Percentiles rank a stretch among this genome's conserved stretches.
phyloP scores from a whole-genome alignment of 2,113 vertebrate genomes.

The Shinisaurus crocodilurus region DNA sequence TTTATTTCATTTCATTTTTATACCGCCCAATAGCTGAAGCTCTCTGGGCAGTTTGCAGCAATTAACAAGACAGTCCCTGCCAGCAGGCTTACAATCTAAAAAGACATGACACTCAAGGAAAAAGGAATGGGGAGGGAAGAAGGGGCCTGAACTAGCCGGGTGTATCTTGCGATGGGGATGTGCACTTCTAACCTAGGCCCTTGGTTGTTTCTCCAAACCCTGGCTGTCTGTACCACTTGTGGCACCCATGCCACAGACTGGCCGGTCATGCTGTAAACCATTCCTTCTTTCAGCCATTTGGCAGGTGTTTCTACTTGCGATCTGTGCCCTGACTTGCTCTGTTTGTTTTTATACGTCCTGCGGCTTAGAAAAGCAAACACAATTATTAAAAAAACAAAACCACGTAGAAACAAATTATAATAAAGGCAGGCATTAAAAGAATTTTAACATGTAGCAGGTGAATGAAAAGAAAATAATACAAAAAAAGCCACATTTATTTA shows the following conservation, averaged over 20 bases:
- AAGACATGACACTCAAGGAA: not conserved
- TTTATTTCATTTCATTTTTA: too few relatives aligned
- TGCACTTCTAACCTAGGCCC: not conserved
- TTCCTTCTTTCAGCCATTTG: not conserved
- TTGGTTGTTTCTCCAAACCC: not conserved
- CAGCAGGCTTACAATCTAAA: too few relatives aligned
- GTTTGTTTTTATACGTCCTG: not conserved
- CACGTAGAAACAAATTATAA: not conserved
- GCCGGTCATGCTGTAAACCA: not conserved
- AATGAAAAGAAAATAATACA: not conserved
- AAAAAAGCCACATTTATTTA: not conserved
- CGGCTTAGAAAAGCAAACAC: not conserved
- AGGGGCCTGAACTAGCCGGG: not conserved
- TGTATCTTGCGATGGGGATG: not conserved
- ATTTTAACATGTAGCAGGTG: not conserved
- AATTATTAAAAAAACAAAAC: not conserved
- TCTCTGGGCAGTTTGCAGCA: too few relatives aligned
- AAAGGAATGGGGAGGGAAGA: not conserved
- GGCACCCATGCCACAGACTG: not conserved
- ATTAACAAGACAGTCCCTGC: too few relatives aligned
- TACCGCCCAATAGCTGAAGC: too few relatives aligned
- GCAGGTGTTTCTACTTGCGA: not conserved
- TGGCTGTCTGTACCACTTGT: not conserved
- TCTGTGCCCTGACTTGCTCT: not conserved
- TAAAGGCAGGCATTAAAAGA: not conserved